Evolutionary conservation across 2,888 invertebrate genomes (phyloP), one percentile per base, ranked within the genome.

Genomic region (Parascotia fuliginaria): DNA sequence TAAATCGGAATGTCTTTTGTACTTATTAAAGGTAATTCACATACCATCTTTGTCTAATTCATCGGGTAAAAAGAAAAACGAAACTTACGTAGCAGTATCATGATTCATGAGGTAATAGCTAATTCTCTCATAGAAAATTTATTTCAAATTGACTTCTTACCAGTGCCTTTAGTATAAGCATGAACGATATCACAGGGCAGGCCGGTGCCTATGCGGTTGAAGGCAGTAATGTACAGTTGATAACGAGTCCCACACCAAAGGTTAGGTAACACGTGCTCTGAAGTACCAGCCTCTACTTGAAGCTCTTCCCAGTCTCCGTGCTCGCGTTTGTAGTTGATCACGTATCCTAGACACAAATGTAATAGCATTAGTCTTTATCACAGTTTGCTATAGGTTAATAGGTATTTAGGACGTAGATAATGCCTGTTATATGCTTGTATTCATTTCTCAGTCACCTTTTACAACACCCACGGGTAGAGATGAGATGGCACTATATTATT

Each of bases 251-350:
- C 97, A 75, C 97, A 97, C 95, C 96, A 96, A 32, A 98, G 88
- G 82, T 96, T 96, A 33, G 96, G 95, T 28, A 97, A 82, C 55
- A 96, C 94, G 78, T 97, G 96, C 48, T 96, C 95, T 53, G 95
- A 95, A 4, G 95, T 95, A 55, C 96, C 95, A 5, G 97, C 95
- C 60, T 96, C 96, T 43, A 97, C 96, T 81, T 97, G 97, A 52
- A 97, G 88, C 81, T 97, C 97, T 80, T 97, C 97, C 97, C 97
- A 97, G 75, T 97, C 97, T 0, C 97, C 97, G 72, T 96, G 96
- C 70, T 97, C 97, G 9, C 97, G 93, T 79, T 97, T 97, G 85
- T 97, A 97, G 90, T 97, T 97, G 56, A 98, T 96, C 3, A 97
- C 96, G 84, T 97, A 97, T 27, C 97, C 97, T 93, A 79, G 4